These are phyloP conservation scores for Loris lydekkerianus DNA, from an alignment of 2,797 vertebrate genomes.

Conservation along the genomic window DNA sequence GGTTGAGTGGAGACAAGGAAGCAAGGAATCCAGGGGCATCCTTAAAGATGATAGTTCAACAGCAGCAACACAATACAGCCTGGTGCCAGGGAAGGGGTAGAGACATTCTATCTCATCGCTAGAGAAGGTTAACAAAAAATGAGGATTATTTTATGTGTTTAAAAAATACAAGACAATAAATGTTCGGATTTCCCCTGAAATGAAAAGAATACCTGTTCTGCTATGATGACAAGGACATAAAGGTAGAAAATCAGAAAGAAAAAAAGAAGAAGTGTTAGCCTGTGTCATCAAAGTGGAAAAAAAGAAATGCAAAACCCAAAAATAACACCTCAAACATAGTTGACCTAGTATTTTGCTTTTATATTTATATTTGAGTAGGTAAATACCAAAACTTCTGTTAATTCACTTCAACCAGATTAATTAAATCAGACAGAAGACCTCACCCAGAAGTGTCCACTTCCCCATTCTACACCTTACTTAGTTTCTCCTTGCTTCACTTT, in stretches of 20 bases:
- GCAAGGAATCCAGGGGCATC: not conserved
- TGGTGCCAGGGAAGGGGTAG: not conserved
- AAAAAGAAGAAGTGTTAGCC: not conserved
- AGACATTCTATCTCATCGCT: not conserved
- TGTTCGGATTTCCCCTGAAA: not conserved
- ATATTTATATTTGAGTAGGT: constrained; percentile 33
- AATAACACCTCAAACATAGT: not conserved
- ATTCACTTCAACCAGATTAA: not conserved
- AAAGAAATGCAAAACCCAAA: not conserved
- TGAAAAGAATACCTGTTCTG: constrained; percentile 11
- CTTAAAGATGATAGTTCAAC: not conserved
- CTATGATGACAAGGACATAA: not conserved
- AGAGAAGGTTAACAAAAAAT: not conserved
- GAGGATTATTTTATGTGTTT: not conserved
- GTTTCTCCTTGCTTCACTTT: not conserved
- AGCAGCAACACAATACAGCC: not conserved
- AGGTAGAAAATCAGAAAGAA: not conserved
- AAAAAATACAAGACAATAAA: not conserved
- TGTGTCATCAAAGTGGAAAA: not conserved
- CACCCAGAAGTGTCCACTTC: not conserved
- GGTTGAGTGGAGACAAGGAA: not conserved
- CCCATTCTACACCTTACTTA: not conserved
- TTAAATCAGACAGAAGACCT: constrained; percentile 7
- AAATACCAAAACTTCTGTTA: constrained; percentile 20
- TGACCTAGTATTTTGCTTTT: constrained; percentile 24